phyloP scores from a whole-genome alignment of 2,888 invertebrate species.

The Oxycera nigricornis region DNA sequence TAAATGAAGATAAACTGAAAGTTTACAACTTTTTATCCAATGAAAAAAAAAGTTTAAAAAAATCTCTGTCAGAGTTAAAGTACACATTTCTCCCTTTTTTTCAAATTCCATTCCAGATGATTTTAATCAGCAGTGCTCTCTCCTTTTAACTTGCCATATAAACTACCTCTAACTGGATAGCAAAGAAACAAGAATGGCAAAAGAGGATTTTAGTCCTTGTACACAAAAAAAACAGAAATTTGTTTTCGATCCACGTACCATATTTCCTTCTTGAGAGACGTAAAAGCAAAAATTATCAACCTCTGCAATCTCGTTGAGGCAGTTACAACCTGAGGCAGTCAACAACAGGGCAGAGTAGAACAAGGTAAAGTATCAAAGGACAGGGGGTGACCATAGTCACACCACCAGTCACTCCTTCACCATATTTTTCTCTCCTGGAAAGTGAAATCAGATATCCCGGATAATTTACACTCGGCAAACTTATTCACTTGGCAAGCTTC shows the following conservation, averaged over 20 bases:
- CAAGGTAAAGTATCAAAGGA: not conserved
- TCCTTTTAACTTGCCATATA: not conserved
- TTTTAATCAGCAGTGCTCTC: slow-evolving; percentile 17
- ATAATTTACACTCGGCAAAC: slow-evolving; percentile 40
- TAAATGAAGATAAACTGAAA: too few species aligned
- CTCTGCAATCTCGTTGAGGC: slow-evolving; percentile 28
- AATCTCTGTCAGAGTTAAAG: too few species aligned
- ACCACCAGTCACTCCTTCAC: slow-evolving; percentile 5
- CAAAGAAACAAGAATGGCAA: not conserved
- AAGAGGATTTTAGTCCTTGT: not conserved
- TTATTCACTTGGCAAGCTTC: slow-evolving; percentile 13
- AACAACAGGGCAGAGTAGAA: not conserved
- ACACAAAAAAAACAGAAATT: slow-evolving; percentile 18
- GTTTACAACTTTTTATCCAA: too few species aligned
- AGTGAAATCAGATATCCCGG: slow-evolving; percentile 37
- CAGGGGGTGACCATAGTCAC: too few species aligned
- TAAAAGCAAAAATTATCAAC: slow-evolving; percentile 28
- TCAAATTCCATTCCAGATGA: slow-evolving; percentile 29
- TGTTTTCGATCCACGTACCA: slow-evolving; percentile 39
- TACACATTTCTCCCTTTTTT: slow-evolving; percentile 11
- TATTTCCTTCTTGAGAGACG: slow-evolving; percentile 25
- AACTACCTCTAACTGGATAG: not conserved
- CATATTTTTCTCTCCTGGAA: slow-evolving; percentile 16
- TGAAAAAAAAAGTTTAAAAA: too few species aligned
- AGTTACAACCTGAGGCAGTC: too few species aligned